Evolutionary conservation across 2,113 vertebrate genomes (phyloP).

Genomic region (Trematocara macrostoma): DNA sequence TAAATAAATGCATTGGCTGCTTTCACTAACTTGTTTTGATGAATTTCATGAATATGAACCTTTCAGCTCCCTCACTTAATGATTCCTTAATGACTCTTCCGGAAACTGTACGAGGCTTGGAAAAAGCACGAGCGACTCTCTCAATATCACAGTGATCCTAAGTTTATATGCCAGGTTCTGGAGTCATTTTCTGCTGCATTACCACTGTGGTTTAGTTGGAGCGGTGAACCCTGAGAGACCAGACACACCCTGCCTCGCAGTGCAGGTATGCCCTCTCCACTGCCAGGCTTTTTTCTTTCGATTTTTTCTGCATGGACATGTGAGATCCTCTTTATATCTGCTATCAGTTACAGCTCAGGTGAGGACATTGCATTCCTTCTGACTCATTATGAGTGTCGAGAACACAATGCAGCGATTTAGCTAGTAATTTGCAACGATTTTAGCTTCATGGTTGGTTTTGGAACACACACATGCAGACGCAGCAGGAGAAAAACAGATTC

Average conservation of each 20-base stretch:
- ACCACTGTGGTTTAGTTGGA: constrained; percentile 24
- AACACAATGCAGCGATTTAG: constrained; percentile 44
- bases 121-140: not conserved
- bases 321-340: constrained; percentile 15
- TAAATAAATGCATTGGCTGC: constrained; percentile 18
- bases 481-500: constrained; percentile 27
- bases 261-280: constrained; percentile 18
- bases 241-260: constrained; percentile 35
- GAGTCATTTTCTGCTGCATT: constrained; percentile 40
- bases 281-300: not conserved
- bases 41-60: constrained; percentile 46
- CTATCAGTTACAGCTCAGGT: constrained; percentile 47
- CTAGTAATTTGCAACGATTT: constrained; percentile 25
- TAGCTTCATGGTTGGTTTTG: constrained; percentile 1
- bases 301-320: constrained; percentile 32
- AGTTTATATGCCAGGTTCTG: not conserved
- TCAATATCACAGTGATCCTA: not conserved
- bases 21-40: constrained; percentile 53
- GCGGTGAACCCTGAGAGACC: constrained; percentile 22
- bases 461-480: constrained; percentile 35
- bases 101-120: not conserved
- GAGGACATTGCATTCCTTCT: constrained; percentile 53
- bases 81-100: constrained; percentile 38
- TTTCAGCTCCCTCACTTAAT: constrained; percentile 4
- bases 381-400: constrained; percentile 31